Percentiles rank a stretch among this genome's conserved stretches.
Conservation (phyloP, 2,888 invertebrate species). For the Poecilus cupreus region DNA sequence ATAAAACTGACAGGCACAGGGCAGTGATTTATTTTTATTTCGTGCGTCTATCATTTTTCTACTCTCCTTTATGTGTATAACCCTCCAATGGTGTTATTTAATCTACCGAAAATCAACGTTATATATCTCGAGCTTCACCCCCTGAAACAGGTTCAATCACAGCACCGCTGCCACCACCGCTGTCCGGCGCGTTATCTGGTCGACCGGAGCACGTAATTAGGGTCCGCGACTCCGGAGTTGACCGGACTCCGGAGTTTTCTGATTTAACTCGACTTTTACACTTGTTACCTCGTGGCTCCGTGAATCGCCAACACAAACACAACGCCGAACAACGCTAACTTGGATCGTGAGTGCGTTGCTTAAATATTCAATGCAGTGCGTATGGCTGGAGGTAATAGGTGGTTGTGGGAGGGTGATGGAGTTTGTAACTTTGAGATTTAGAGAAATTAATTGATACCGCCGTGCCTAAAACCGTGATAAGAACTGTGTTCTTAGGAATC, state of each 20-base stretch:
- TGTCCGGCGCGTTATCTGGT: conserved; percentile 10
- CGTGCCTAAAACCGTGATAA: too few species aligned
- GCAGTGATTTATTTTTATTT: too few species aligned
- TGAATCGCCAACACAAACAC: not conserved
- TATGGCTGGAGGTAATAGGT: not conserved
- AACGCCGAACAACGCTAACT: not conserved
- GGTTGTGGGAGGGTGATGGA: not conserved
- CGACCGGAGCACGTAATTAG: conserved; percentile 41
- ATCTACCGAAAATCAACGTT: not conserved
- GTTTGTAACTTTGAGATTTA: not conserved
- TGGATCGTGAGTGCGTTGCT: conserved; percentile 3
- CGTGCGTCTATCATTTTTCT: too few species aligned
- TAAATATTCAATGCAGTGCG: conserved; percentile 8
- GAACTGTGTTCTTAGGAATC: not conserved
- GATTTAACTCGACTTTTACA: conserved; percentile 36
- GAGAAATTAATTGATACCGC: not conserved
- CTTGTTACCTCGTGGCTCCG: conserved; percentile 2
- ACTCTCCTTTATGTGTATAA: too few species aligned
- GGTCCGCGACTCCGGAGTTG: conserved; percentile 8
- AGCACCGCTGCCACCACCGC: not conserved
- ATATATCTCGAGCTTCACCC: not conserved
- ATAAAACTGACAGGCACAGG: too few species aligned
- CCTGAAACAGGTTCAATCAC: not conserved
- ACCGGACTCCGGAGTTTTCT: conserved; percentile 23
- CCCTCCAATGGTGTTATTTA: too few species aligned